Evolutionary conservation across 1,140 invertebrate species (phyloP).

Genomic region (Plodia interpunctella): DNA sequence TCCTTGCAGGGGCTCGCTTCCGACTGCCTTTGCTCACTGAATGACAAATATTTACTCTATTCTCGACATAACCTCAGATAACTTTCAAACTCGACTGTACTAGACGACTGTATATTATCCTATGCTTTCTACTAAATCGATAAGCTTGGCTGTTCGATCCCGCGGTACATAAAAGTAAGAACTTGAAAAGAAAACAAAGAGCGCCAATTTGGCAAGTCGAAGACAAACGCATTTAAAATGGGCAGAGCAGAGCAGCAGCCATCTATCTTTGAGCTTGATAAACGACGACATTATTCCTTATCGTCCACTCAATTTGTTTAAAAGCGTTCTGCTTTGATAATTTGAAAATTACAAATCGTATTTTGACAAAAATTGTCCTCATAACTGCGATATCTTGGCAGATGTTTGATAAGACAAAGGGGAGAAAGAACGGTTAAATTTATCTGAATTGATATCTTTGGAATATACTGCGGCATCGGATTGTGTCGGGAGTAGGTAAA

Average conservation of each 20-base stretch:
- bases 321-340: constrained; percentile 76
- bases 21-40: constrained; percentile 34
- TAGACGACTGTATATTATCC: constrained; percentile 4
- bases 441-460: constrained; percentile 40
- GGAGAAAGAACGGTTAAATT: constrained; percentile 38
- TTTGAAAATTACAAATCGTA: constrained; percentile 77
- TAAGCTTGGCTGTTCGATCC: constrained; percentile 11
- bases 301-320: constrained; percentile 77
- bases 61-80: constrained; percentile 27
- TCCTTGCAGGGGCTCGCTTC: constrained; percentile 12
- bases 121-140: constrained; percentile 4
- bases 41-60: constrained; percentile 60
- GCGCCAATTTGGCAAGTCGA: constrained; percentile 69
- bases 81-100: constrained; percentile 20
- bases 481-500: background rate
- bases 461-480: constrained; percentile 17
- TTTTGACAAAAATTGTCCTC: constrained; percentile 69
- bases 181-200: constrained; percentile 61
- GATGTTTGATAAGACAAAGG: constrained; percentile 47
- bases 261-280: constrained; percentile 74
- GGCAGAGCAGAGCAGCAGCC: constrained; percentile 67
- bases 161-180: constrained; percentile 35
- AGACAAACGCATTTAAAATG: constrained; percentile 77
- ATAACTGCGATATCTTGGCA: constrained; percentile 53
- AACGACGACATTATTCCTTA: constrained; percentile 77